These are phyloP conservation scores for Crambe crambe DNA, from an alignment of 37 sponge, comb jelly and placozoan genomes.

Conservation along the genomic window DNA sequence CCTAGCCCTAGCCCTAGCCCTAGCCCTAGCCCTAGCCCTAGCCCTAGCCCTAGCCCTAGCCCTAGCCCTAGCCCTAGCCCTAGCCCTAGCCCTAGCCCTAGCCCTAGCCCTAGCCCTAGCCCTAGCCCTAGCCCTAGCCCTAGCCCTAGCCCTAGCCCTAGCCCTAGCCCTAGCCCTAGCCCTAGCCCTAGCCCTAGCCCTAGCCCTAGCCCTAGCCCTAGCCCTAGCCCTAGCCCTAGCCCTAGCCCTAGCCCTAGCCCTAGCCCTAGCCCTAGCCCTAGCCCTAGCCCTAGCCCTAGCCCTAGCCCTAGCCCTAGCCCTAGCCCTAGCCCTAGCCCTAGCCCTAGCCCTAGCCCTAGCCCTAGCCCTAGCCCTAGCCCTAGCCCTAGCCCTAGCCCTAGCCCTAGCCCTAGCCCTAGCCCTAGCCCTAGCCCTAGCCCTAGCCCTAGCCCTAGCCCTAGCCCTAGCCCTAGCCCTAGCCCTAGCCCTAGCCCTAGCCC, in stretches of 20 bases:
- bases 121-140: slow-evolving; percentile 2
- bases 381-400: too few species aligned
- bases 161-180: slow-evolving; percentile 2
- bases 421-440: too few species aligned
- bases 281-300: slow-evolving; percentile 9
- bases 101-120: slow-evolving; percentile 2
- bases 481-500: too few species aligned
- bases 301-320: background rate
- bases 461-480: too few species aligned
- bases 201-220: background rate
- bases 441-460: too few species aligned
- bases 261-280: background rate
- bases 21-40: slow-evolving; percentile 6
- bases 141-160: slow-evolving; percentile 2
- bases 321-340: slow-evolving; percentile 2
- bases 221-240: background rate
- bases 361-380: too few species aligned
- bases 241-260: background rate
- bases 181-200: slow-evolving; percentile 2
- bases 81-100: background rate
- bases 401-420: too few species aligned
- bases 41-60: slow-evolving; percentile 9
- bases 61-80: background rate
- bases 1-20: slow-evolving; percentile 8
- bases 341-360: slow-evolving; percentile 2